Evolutionary conservation across 2,888 invertebrate genomes (phyloP).

Genomic region (Tinea trinotella): DNA sequence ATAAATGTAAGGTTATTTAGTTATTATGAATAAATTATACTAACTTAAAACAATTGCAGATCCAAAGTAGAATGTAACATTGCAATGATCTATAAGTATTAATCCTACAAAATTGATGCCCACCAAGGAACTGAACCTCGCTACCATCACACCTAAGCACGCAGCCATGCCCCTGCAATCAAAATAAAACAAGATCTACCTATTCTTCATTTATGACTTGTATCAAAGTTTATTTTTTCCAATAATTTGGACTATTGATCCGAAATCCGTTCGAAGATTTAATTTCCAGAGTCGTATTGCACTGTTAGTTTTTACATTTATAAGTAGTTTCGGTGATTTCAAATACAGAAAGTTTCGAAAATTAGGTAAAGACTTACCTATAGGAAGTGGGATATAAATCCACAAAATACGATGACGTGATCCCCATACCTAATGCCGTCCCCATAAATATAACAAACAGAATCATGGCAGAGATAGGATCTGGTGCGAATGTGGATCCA

Average conservation of each 20-base stretch:
- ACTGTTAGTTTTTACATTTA: too few relatives aligned
- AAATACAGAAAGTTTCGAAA: too few relatives aligned
- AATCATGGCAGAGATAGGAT: slow-evolving; percentile 49
- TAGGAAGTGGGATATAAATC: slow-evolving; percentile 18
- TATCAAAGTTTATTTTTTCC: too few relatives aligned
- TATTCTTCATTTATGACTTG: too few relatives aligned
- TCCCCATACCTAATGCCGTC: slow-evolving; percentile 54
- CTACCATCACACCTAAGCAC: slow-evolving; percentile 62
- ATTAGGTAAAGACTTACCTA: slow-evolving; percentile 11
- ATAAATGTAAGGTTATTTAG: too few relatives aligned
- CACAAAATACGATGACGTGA: slow-evolving; percentile 31
- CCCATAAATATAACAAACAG: slow-evolving; percentile 56
- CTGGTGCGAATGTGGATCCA: slow-evolving; percentile 41
- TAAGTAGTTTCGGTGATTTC: too few relatives aligned
- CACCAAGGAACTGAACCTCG: slow-evolving; percentile 50
- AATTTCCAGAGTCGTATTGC: too few relatives aligned
- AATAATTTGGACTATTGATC: too few relatives aligned
- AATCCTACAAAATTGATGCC: slow-evolving; percentile 51
- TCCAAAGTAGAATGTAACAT: slow-evolving; percentile 32
- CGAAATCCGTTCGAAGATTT: too few relatives aligned
- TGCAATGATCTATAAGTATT: slow-evolving; percentile 37
- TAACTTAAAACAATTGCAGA: slow-evolving; percentile 31
- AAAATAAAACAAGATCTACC: too few relatives aligned
- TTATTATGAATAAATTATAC: too few relatives aligned
- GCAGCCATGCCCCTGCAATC: slow-evolving; percentile 55